A percentile compares a stretch with the other conserved stretches of the same genome.
These are phyloP conservation scores for Caenorhabditis briggsae DNA, from an alignment of 1,140 invertebrate species.

Conservation along the genomic window DNA sequence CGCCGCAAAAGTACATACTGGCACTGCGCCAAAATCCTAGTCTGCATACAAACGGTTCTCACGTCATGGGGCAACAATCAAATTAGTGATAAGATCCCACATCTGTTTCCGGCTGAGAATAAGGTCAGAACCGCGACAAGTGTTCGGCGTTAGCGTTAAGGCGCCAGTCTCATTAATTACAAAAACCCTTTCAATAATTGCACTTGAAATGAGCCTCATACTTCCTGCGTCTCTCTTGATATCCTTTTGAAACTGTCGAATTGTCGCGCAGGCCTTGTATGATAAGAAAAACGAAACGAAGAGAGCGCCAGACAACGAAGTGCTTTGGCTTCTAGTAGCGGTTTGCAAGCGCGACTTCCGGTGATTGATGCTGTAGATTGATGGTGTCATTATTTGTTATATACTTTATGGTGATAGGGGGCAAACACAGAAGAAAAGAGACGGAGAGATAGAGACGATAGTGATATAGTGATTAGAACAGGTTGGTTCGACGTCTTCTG, in stretches of 20 bases:
- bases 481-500: slow-evolving; percentile 28
- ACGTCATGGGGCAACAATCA: slow-evolving; percentile 38
- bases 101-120: slow-evolving; percentile 14
- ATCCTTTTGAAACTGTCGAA: slow-evolving; percentile 17
- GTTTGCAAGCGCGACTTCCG: slow-evolving; percentile 54
- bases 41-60: background rate
- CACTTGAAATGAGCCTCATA: background rate
- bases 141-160: slow-evolving; percentile 38
- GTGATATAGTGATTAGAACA: slow-evolving; percentile 30
- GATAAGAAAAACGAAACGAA: background rate
- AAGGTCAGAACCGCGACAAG: slow-evolving; percentile 36
- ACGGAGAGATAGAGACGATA: slow-evolving; percentile 39
- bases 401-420: slow-evolving; percentile 50
- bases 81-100: too few species aligned
- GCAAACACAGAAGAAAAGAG: background rate
- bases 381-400: slow-evolving; percentile 56
- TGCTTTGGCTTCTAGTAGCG: slow-evolving; percentile 52
- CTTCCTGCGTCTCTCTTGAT: slow-evolving; percentile 22
- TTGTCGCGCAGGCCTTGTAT: slow-evolving; percentile 38
- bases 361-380: slow-evolving; percentile 55
- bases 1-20: slow-evolving; percentile 7
- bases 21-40: slow-evolving; percentile 10
- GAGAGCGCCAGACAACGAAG: background rate
- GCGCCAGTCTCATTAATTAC: slow-evolving; percentile 39
- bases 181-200: background rate